These are phyloP conservation scores for Cephalopholis sonnerati DNA, from an alignment of 2,113 vertebrate genomes.

Conservation along the genomic window DNA sequence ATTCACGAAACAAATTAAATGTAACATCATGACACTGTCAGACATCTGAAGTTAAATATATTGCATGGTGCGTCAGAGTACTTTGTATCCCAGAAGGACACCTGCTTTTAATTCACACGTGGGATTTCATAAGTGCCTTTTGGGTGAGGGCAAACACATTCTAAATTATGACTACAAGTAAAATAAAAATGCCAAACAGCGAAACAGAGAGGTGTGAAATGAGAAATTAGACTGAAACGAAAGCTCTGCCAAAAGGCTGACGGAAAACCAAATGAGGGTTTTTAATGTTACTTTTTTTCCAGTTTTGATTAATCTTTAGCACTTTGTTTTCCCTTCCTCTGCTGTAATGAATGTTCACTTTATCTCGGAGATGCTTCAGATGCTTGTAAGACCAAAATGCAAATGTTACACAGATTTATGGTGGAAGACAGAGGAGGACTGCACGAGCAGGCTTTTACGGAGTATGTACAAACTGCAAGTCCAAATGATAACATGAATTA, in stretches of 20 bases:
- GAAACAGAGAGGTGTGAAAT: conserved; percentile 48
- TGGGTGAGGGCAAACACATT: conserved; percentile 5
- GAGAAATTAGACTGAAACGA: conserved; percentile 30
- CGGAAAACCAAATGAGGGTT: conserved; percentile 7
- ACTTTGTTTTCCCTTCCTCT: conserved; percentile 38
- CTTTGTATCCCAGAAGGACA: neutral
- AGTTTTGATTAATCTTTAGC: conserved; percentile 46
- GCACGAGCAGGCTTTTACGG: conserved; percentile 14
- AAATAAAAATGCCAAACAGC: neutral
- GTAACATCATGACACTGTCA: neutral
- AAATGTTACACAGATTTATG: conserved; percentile 48
- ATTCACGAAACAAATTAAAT: neutral
- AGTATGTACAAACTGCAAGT: conserved; percentile 6
- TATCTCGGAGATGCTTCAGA: conserved; percentile 17
- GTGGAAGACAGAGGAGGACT: neutral
- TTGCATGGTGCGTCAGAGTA: neutral
- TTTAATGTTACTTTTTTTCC: conserved; percentile 22
- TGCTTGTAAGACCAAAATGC: conserved; percentile 23
- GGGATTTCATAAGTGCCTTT: conserved; percentile 12
- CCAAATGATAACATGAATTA: neutral
- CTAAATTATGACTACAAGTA: conserved; percentile 28
- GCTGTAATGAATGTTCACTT: conserved; percentile 46
- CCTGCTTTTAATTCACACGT: conserved; percentile 28
- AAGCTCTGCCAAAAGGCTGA: conserved; percentile 34
- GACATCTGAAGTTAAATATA: neutral